Evolutionary conservation across 2,888 invertebrate genomes (phyloP).

Genomic region (Mythimna albipuncta): DNA sequence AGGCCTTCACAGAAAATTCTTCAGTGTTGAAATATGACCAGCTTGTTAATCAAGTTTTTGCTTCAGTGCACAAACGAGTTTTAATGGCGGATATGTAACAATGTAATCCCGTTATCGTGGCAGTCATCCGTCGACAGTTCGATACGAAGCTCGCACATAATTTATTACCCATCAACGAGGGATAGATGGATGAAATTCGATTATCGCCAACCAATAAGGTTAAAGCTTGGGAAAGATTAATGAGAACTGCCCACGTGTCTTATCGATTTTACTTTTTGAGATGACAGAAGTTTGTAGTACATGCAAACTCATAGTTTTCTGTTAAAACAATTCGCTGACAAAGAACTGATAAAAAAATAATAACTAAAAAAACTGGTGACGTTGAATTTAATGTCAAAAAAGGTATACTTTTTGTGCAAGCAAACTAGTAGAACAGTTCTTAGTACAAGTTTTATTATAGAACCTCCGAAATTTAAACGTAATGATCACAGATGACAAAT

Average conservation of each 20-base stretch:
- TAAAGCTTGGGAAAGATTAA: conserved; percentile 26
- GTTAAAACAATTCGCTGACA: neutral
- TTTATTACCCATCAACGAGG: conserved; percentile 48
- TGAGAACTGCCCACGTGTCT: conserved; percentile 8
- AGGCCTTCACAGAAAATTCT: conserved; percentile 2
- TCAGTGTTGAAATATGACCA: conserved; percentile 38
- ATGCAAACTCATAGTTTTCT: neutral
- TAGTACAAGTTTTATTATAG: no score
- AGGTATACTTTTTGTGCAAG: no score
- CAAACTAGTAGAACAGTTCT: no score
- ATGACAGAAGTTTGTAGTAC: neutral
- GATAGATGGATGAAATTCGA: conserved; percentile 50
- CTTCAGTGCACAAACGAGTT: conserved; percentile 39
- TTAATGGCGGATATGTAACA: conserved; percentile 51
- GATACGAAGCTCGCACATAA: conserved; percentile 46
- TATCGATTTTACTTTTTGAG: neutral
- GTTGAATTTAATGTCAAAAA: no score
- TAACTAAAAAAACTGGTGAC: no score
- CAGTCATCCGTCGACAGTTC: conserved; percentile 41
- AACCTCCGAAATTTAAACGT: no score
- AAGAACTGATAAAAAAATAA: no score
- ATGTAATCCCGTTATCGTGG: conserved; percentile 54
- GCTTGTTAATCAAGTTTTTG: conserved; percentile 57
- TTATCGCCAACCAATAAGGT: conserved; percentile 37
- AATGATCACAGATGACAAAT: no score